These are phyloP conservation scores for Lithobius niger DNA, from an alignment of 1,140 invertebrate species.

Conservation along the genomic window DNA sequence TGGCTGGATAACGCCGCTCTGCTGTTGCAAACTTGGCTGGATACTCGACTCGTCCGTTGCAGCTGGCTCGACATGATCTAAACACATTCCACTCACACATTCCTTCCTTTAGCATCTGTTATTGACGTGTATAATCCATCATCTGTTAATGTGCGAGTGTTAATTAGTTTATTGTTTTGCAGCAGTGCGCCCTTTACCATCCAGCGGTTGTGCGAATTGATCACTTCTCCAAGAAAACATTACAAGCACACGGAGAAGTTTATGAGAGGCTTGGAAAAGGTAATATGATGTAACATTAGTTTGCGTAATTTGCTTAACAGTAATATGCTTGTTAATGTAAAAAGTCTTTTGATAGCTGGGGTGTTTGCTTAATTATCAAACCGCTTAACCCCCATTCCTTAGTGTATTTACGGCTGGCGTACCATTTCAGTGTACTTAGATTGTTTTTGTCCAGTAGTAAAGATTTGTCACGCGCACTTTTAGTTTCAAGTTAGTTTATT, in stretches of 20 bases:
- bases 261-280: constrained; percentile 81
- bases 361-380: neutral
- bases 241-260: constrained; percentile 93
- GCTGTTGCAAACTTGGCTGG: too few species aligned
- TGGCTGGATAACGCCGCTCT: too few species aligned
- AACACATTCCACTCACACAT: too few species aligned
- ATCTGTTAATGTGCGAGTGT: too few species aligned
- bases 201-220: constrained; percentile 83
- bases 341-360: neutral
- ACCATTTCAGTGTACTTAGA: neutral
- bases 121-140: too few species aligned
- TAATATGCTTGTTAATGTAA: neutral
- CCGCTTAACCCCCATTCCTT: neutral
- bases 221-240: constrained; percentile 79
- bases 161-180: constrained; percentile 38
- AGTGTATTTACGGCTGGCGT: neutral
- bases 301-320: neutral
- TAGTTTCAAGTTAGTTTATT: too few species aligned
- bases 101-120: too few species aligned
- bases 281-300: neutral
- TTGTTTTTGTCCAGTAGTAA: neutral
- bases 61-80: too few species aligned
- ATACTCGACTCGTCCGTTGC: too few species aligned
- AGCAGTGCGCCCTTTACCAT: constrained; percentile 89
- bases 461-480: neutral